Evolutionary conservation across 2,113 vertebrate species (phyloP).

Genomic region (Rhynchomys soricoides): DNA sequence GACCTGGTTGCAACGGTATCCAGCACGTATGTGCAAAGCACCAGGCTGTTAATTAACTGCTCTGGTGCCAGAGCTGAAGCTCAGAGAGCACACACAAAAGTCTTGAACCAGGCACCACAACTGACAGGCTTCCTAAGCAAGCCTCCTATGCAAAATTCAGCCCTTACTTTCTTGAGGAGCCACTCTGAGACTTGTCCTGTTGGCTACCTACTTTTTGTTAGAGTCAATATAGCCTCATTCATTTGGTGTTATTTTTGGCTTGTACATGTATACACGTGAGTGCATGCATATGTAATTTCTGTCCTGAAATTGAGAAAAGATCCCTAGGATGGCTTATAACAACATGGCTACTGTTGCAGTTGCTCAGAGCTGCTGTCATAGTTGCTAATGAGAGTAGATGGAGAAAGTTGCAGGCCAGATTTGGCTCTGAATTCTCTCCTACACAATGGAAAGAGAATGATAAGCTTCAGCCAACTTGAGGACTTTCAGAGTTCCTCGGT

Average conservation of each 20-base stretch:
- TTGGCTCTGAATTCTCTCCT: neutral
- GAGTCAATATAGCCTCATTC: neutral
- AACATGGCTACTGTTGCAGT: neutral
- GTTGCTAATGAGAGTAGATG: neutral
- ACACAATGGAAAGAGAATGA: neutral
- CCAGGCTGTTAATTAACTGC: neutral
- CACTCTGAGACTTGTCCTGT: too few relatives aligned
- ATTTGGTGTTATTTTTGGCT: neutral
- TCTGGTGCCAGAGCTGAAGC: neutral
- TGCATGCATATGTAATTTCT: neutral
- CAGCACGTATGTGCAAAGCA: neutral
- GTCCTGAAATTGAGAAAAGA: neutral
- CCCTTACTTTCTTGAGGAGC: neutral
- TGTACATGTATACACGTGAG: neutral
- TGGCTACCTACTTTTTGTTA: neutral
- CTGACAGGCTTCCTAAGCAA: neutral
- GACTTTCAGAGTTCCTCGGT: neutral
- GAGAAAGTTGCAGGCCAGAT: neutral
- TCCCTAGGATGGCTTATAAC: neutral
- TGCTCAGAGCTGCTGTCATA: neutral
- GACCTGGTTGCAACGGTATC: neutral
- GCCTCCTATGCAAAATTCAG: neutral
- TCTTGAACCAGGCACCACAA: neutral
- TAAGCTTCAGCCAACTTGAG: neutral
- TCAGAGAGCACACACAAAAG: neutral